phyloP scores from a whole-genome alignment of 2,888 invertebrate genomes.

The Gymnosoma rotundatum region DNA sequence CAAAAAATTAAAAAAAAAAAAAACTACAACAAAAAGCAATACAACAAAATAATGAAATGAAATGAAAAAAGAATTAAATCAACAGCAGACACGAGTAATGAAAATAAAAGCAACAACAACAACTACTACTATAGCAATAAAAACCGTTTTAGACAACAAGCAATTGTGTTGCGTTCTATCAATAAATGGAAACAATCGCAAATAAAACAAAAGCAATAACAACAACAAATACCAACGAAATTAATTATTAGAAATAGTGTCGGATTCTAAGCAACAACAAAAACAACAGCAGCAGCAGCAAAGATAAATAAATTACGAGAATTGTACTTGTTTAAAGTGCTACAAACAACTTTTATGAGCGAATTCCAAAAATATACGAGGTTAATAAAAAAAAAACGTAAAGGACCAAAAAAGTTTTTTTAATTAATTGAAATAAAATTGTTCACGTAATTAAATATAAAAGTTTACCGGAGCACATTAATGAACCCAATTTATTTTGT shows the following conservation, averaged over 20 bases:
- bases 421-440: no score
- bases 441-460: no score
- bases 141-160: constrained; percentile 22
- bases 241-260: constrained; percentile 28
- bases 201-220: constrained; percentile 21
- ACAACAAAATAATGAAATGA: constrained; percentile 46
- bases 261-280: constrained; percentile 18
- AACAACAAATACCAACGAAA: constrained; percentile 29
- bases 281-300: constrained; percentile 17
- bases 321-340: background rate
- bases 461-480: no score
- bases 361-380: background rate
- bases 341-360: background rate
- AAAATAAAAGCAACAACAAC: constrained; percentile 45
- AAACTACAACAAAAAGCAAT: constrained; percentile 44
- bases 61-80: constrained; percentile 58
- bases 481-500: no score
- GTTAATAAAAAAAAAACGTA: no score
- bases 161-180: constrained; percentile 29
- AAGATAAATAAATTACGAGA: background rate
- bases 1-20: constrained; percentile 57
- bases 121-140: no score
- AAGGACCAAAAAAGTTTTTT: no score
- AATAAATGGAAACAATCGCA: constrained; percentile 53
- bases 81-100: constrained; percentile 66